A percentile compares a stretch with the other conserved stretches of the same genome.
Conservation (phyloP, 1,140 invertebrate species). For the Hycleus phaleratus region DNA sequence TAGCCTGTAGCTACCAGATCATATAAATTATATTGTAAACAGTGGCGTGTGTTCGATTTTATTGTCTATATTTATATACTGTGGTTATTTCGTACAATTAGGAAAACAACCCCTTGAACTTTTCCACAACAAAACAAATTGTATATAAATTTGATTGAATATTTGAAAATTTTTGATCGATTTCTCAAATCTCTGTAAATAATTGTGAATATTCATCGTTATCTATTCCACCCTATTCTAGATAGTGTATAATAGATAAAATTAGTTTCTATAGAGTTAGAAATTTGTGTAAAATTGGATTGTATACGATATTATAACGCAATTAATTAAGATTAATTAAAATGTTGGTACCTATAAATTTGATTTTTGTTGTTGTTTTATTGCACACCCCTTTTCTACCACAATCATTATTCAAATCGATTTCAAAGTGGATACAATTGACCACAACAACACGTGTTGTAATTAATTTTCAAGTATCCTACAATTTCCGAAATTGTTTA, state of each 20-base stretch:
- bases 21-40: slow-evolving; percentile 42
- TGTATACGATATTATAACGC: slow-evolving; percentile 12
- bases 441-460: too few relatives aligned
- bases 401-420: too few relatives aligned
- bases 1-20: slow-evolving; percentile 40
- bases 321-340: slow-evolving; percentile 9
- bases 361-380: too few relatives aligned
- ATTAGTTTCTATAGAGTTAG: slow-evolving; percentile 1
- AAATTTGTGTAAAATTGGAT: slow-evolving; percentile 3
- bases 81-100: slow-evolving; percentile 30
- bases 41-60: slow-evolving; percentile 38
- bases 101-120: neutral
- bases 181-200: neutral
- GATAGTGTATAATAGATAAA: slow-evolving; percentile 2
- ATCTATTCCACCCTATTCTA: too few relatives aligned
- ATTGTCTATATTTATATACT: slow-evolving; percentile 33
- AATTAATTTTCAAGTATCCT: too few relatives aligned
- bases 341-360: slow-evolving; percentile 1
- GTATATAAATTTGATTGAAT: too few relatives aligned
- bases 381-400: too few relatives aligned
- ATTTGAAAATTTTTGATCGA: too few relatives aligned
- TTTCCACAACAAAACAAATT: too few relatives aligned
- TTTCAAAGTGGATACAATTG: too few relatives aligned
- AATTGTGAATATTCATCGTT: slow-evolving; percentile 3
- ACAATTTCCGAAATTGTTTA: too few relatives aligned